These are phyloP conservation scores for Argopecten irradians DNA, from an alignment of 1,140 invertebrate species.

Conservation along the genomic window DNA sequence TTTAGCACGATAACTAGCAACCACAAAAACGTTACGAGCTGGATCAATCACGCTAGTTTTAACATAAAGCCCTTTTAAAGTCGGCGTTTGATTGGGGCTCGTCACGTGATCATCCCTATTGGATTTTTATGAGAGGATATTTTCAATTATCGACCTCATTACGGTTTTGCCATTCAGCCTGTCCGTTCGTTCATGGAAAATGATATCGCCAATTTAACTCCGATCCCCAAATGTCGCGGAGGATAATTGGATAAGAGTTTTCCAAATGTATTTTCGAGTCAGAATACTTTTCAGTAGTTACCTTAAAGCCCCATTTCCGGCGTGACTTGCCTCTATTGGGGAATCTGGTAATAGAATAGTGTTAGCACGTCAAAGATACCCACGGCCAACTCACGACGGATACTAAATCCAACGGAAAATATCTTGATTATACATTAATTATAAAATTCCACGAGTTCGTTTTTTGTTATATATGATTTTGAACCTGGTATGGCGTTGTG, in stretches of 20 bases:
- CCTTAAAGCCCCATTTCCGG: neutral
- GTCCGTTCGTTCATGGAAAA: constrained; percentile 16
- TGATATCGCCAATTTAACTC: constrained; percentile 17
- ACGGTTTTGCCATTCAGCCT: neutral
- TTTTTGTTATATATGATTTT: constrained; percentile 19
- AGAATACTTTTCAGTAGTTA: constrained; percentile 23
- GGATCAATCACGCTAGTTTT: constrained; percentile 1
- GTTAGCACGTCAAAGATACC: neutral
- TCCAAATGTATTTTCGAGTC: constrained; percentile 21
- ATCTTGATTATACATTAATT: neutral
- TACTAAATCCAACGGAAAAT: neutral
- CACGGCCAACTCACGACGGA: neutral
- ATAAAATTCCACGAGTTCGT: neutral
- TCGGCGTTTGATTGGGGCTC: neutral
- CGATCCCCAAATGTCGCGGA: neutral
- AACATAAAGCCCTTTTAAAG: constrained; percentile 5
- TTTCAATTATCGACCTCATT: constrained; percentile 22
- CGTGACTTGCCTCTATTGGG: constrained; percentile 9
- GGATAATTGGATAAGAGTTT: constrained; percentile 18
- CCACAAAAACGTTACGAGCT: neutral
- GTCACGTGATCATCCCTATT: neutral
- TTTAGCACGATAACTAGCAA: constrained; percentile 5
- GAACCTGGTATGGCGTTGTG: neutral
- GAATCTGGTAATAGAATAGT: neutral
- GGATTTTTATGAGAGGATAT: constrained; percentile 22